These are phyloP conservation scores for Calliopum simillimum DNA, from an alignment of 2,888 invertebrate species.

Conservation along the genomic window DNA sequence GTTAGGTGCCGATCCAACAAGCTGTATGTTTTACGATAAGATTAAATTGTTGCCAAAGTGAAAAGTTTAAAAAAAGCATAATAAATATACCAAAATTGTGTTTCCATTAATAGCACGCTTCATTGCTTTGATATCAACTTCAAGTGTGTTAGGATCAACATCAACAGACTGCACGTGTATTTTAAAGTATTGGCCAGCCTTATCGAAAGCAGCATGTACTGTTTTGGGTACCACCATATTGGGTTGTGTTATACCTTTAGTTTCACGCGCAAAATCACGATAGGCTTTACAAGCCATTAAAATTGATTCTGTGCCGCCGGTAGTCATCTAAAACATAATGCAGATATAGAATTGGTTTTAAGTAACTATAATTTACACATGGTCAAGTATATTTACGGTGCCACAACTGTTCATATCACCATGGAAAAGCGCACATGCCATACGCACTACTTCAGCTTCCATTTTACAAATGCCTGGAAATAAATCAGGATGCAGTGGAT, in stretches of 20 bases:
- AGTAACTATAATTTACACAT: neutral
- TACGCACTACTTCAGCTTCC: conserved; percentile 97
- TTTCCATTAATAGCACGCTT: conserved; percentile 83
- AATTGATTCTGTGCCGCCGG: conserved; percentile 98
- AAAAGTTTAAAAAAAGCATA: too few relatives aligned
- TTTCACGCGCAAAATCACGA: conserved; percentile 84
- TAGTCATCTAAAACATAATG: conserved; percentile 82
- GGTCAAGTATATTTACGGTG: conserved; percentile 73
- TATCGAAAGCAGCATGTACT: conserved; percentile 97
- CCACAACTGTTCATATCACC: conserved; percentile 85
- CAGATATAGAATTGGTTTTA: neutral
- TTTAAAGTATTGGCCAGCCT: conserved; percentile 88
- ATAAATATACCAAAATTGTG: conserved; percentile 88
- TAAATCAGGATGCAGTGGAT: conserved; percentile 96
- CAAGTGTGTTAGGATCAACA: conserved; percentile 79
- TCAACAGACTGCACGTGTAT: conserved; percentile 83
- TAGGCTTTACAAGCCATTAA: conserved; percentile 97
- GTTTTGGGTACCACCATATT: conserved; percentile 93
- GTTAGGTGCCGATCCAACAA: conserved; percentile 95
- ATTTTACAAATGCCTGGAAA: conserved; percentile 97
- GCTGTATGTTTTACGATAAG: conserved; percentile 69
- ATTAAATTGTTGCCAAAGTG: too few relatives aligned
- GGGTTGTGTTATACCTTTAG: conserved; percentile 82
- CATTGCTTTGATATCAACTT: conserved; percentile 83
- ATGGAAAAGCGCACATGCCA: conserved; percentile 86